Percentiles rank a stretch among this genome's conserved stretches.
Conservation (phyloP, 2,113 vertebrate species). For the Microtus montanus region DNA sequence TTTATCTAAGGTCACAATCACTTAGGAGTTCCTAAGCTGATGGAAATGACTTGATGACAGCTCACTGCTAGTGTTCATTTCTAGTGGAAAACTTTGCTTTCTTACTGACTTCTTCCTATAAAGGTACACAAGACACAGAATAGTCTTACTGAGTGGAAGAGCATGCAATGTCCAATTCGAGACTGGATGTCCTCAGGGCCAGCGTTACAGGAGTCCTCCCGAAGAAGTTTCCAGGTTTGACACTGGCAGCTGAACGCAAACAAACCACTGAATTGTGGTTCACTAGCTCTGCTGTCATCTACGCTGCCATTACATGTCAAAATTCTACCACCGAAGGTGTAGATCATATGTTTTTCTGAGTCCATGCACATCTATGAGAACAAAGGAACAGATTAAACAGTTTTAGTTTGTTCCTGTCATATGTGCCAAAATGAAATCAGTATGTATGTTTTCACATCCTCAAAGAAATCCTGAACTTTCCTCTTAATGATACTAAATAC, state of each 20-base stretch:
- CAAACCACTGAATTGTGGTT: conserved; percentile 98
- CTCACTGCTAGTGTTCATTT: conserved; percentile 34
- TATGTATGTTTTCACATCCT: conserved; percentile 35
- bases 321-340: conserved; percentile 97
- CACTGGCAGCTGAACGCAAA: conserved; percentile 96
- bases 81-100: not conserved
- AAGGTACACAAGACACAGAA: conserved; percentile 14
- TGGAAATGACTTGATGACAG: not conserved
- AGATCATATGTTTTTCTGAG: conserved; percentile 99
- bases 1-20: not conserved
- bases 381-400: conserved; percentile 63
- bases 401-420: conserved; percentile 44
- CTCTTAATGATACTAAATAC: not conserved
- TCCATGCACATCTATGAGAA: conserved; percentile 98
- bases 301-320: conserved; percentile 97
- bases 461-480: not conserved
- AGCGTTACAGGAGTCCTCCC: conserved; percentile 98
- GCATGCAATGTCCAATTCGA: conserved; percentile 99
- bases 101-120: conserved; percentile 9
- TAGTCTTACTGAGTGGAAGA: conserved; percentile 94
- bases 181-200: conserved; percentile 98
- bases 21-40: not conserved
- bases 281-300: conserved; percentile 95
- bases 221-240: conserved; percentile 94
- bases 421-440: conserved; percentile 24